Evolutionary conservation across 2,888 invertebrate species (phyloP).

Genomic region (Allolobophora icterica): DNA sequence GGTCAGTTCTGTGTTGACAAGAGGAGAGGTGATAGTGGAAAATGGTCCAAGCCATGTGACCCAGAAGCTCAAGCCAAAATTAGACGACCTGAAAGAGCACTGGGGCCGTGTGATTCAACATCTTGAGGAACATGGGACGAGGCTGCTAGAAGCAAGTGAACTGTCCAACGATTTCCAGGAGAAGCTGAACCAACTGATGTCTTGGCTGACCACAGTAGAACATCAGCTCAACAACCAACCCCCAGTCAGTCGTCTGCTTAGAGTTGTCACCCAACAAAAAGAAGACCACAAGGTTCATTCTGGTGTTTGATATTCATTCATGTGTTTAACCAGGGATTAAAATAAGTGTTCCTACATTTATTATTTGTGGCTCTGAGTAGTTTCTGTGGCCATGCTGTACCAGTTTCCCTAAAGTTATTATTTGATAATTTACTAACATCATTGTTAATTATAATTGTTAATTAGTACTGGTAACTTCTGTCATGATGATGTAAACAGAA

Average conservation of each 20-base stretch:
- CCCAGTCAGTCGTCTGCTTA: constrained; percentile 91
- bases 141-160: constrained; percentile 92
- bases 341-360: background rate
- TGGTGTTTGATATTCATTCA: background rate
- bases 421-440: too few relatives aligned
- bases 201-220: constrained; percentile 95
- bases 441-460: too few relatives aligned
- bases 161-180: constrained; percentile 94
- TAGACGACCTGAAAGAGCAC: constrained; percentile 85
- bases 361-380: background rate
- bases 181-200: constrained; percentile 89
- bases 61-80: constrained; percentile 83
- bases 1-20: constrained; percentile 93
- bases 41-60: constrained; percentile 77
- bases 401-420: background rate
- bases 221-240: constrained; percentile 85
- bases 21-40: constrained; percentile 91
- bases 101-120: constrained; percentile 91
- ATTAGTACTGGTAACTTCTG: too few relatives aligned
- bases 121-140: constrained; percentile 94
- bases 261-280: constrained; percentile 89
- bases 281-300: constrained; percentile 80
- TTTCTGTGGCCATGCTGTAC: background rate
- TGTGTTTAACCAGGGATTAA: background rate
- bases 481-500: too few relatives aligned